These are phyloP conservation scores for Australoheros facetus DNA, from an alignment of 2,797 vertebrate species.

Conservation along the genomic window DNA sequence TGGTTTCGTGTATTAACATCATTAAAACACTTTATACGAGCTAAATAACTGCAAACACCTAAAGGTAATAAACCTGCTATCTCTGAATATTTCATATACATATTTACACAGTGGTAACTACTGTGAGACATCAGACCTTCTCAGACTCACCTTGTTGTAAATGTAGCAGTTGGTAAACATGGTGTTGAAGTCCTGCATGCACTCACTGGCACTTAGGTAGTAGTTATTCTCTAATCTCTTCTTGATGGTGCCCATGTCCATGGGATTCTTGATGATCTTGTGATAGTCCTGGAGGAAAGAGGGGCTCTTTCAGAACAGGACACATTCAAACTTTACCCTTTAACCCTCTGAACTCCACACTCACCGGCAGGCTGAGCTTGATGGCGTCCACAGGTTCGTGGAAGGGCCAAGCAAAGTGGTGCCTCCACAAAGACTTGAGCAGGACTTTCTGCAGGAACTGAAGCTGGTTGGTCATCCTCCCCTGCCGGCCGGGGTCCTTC, in stretches of 20 bases:
- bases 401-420: constrained; percentile 96
- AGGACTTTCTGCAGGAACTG: constrained; percentile 93
- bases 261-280: constrained; percentile 95
- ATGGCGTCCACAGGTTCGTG: constrained; percentile 90
- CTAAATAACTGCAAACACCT: not conserved
- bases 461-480: constrained; percentile 91
- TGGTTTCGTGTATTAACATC: not conserved
- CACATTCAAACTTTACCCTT: not conserved
- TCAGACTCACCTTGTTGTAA: constrained; percentile 87
- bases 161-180: constrained; percentile 99
- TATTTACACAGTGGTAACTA: not conserved
- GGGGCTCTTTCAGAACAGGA: not conserved
- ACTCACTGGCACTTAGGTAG: constrained; percentile 91
- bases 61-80: no score
- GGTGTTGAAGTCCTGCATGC: constrained; percentile 98
- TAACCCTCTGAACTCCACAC: constrained; percentile 16
- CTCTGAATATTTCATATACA: not conserved
- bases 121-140: not conserved
- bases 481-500: constrained; percentile 85
- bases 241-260: constrained; percentile 97
- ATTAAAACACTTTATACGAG: not conserved
- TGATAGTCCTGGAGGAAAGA: constrained; percentile 87
- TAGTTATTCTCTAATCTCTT: constrained; percentile 90
- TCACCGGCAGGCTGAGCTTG: constrained; percentile 90
- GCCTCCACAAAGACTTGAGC: constrained; percentile 93